Base-by-base conservation (phyloP, 2,113 vertebrate genomes). In the Nothoprocta pentlandii region DNA sequence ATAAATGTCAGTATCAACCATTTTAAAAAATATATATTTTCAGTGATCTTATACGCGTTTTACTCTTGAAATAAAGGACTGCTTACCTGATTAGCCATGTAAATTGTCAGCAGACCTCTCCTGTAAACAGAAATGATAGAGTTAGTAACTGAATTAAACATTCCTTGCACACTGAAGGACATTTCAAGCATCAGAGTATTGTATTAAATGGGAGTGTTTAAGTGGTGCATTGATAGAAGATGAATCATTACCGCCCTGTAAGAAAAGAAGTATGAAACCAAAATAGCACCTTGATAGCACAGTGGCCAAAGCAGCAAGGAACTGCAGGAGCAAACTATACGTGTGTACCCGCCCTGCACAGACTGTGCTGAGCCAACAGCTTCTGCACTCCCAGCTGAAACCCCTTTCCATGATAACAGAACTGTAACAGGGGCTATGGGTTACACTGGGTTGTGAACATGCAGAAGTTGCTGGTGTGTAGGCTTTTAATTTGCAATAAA, bases 61-160 rank as follows among this genome's bases (percentile, higher is more conserved):
- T 71, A 10, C 41, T 80, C 61, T 62, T 87, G 17, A 78, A 66
- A 86, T 63, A 90, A 74, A 96, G 22, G 16, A 66, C 56, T 95
- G 97, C 99, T 99, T 98, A 99, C 99, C 97, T 99, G 98, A 91
- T 99, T 99, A 67, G 99, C 98, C 99, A 99, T 99, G 97, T 99
- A 99, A 98, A 99, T 99, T 80, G 99, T 99, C 94, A 99, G 98
- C 66, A 99, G 98, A n/a, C 99, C 99, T 98, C 99, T 98, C 99
- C 99, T 99, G 97, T 12, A 92, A 92, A 94, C 54, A 96, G 85
- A 93, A 82, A 97, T 20, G 36, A 74, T 54, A 71, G 83, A 91
- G 88, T 85, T 34, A 93, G 64, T 66, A 20, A 87, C 80, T 8
- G 20, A 89, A 86, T 49, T 32, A 81, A 93, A 8, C 28, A 25